Conservation (phyloP, 2,888 invertebrate species). For the Belgica antarctica region DNA sequence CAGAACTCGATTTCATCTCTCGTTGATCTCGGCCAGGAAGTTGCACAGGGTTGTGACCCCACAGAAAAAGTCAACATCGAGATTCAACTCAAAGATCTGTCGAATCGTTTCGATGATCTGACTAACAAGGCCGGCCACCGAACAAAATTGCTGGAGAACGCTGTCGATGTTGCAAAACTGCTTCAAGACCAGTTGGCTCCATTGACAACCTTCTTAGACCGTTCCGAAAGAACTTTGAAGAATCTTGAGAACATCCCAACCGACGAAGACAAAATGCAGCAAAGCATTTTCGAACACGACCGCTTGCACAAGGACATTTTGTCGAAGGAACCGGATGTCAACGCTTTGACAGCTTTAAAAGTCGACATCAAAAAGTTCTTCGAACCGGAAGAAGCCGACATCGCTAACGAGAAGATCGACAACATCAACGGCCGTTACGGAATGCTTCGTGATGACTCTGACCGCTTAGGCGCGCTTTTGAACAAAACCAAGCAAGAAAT, state of each 20-base stretch:
- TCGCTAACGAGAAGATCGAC: slow-evolving; percentile 79
- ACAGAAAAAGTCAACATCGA: slow-evolving; percentile 82
- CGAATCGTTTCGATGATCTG: slow-evolving; percentile 81
- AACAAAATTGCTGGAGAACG: slow-evolving; percentile 84
- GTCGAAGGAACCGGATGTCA: slow-evolving; percentile 81
- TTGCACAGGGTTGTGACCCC: slow-evolving; percentile 81
- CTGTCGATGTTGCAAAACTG: slow-evolving; percentile 87
- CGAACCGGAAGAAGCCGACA: slow-evolving; percentile 85
- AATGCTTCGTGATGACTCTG: slow-evolving; percentile 79
- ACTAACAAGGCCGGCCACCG: slow-evolving; percentile 81
- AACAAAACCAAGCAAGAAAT: slow-evolving; percentile 82
- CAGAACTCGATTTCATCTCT: slow-evolving; percentile 91
- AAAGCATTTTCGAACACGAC: slow-evolving; percentile 85
- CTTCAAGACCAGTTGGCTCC: slow-evolving; percentile 88
- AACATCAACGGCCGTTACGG: slow-evolving; percentile 84
- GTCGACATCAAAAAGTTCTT: slow-evolving; percentile 84
- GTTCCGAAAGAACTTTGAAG: slow-evolving; percentile 80
- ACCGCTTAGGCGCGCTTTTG: slow-evolving; percentile 75
- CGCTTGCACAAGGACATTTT: slow-evolving; percentile 82
- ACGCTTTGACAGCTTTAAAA: slow-evolving; percentile 85
- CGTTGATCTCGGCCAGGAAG: slow-evolving; percentile 88
- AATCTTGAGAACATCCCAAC: slow-evolving; percentile 89
- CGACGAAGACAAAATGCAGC: slow-evolving; percentile 90
- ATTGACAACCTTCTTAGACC: slow-evolving; percentile 85
- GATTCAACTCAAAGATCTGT: slow-evolving; percentile 81